phyloP scores from a whole-genome alignment of 2,113 vertebrate genomes.

The Coracopsis vasa region DNA sequence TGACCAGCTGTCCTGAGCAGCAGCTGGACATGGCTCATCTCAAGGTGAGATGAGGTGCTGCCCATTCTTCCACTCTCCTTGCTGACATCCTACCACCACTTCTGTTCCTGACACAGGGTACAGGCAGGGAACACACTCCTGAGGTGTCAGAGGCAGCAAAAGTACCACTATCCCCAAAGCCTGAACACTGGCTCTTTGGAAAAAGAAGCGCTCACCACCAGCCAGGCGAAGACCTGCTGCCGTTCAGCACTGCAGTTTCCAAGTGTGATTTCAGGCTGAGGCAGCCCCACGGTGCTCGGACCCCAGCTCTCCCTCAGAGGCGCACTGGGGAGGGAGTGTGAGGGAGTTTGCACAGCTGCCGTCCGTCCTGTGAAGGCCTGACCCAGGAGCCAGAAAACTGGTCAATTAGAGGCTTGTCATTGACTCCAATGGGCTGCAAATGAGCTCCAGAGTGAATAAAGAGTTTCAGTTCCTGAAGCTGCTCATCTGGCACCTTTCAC shows the following conservation, averaged over 20 bases:
- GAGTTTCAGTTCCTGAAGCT: slow-evolving; percentile 55
- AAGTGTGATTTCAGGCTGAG: not conserved
- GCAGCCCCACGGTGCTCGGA: fast-evolving
- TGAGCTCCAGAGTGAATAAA: slow-evolving; percentile 38
- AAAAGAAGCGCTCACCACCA: fast-evolving
- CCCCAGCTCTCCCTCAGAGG: not conserved
- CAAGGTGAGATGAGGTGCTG: not conserved
- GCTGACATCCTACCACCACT: fast-evolving
- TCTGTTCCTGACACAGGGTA: not conserved
- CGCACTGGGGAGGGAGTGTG: not conserved
- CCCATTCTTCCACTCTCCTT: fast-evolving
- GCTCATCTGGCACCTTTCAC: slow-evolving; percentile 53
- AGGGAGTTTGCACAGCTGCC: slow-evolving; percentile 63
- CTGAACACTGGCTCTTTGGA: not conserved
- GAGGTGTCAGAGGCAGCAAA: not conserved
- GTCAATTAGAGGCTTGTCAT: slow-evolving; percentile 56
- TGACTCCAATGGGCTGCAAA: slow-evolving; percentile 35
- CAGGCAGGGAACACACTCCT: not conserved
- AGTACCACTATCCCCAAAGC: not conserved
- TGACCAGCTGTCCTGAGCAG: not conserved
- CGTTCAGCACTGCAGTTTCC: not conserved
- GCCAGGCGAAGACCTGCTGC: not conserved
- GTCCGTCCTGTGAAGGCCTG: not conserved
- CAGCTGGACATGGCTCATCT: not conserved
- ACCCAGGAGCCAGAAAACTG: slow-evolving; percentile 18